These are phyloP conservation scores for Drosophila borborema DNA, from an alignment of 2,888 invertebrate genomes.

Conservation along the genomic window DNA sequence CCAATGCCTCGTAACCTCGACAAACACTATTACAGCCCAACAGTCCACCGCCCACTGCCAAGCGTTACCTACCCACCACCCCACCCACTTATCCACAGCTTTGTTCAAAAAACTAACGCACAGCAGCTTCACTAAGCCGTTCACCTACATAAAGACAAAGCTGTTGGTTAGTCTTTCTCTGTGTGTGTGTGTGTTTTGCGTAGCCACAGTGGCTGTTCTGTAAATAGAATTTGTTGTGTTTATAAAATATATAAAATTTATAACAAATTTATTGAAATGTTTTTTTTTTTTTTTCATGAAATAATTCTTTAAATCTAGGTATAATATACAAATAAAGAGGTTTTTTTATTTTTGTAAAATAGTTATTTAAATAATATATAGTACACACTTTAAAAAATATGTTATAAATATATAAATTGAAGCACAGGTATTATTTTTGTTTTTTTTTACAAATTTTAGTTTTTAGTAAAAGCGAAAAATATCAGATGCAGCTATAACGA, in stretches of 20 bases:
- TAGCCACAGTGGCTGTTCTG: not conserved
- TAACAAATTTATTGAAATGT: no score
- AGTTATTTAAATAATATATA: no score
- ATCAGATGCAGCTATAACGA: not conserved
- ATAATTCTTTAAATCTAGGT: no score
- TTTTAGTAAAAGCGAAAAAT: no score
- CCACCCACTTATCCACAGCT: not conserved
- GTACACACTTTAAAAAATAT: no score
- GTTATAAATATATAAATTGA: no score
- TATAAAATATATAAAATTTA: no score
- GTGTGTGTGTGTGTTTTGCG: constrained; percentile 15
- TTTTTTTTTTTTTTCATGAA: no score
- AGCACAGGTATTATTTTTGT: no score
- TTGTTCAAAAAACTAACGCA: constrained; percentile 23
- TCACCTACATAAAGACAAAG: constrained; percentile 40
- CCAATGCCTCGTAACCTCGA: constrained; percentile 65
- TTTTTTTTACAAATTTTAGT: no score
- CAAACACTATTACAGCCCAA: constrained; percentile 19
- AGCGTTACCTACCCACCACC: not conserved
- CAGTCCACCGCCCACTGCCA: not conserved
- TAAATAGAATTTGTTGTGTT: not conserved
- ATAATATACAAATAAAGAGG: no score
- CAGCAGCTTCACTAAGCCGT: constrained; percentile 38
- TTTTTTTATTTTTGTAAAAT: no score
- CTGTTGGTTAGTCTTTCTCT: constrained; percentile 14